Conservation (phyloP, 2,113 vertebrate genomes). For the Oryzias melastigma region DNA sequence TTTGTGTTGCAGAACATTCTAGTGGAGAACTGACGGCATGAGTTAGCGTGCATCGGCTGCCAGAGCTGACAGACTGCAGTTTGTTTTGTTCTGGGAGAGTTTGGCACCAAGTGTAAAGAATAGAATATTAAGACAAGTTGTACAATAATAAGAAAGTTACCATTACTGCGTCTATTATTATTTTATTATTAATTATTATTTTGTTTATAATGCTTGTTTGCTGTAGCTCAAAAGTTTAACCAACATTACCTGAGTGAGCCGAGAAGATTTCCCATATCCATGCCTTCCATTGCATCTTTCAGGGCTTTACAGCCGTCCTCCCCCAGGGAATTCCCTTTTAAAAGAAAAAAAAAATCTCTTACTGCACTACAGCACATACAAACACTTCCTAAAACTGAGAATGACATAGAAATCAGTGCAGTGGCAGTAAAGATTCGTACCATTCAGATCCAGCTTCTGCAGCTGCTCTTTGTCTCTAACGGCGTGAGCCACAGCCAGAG, state of each 20-base stretch:
- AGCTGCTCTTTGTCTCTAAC: slow-evolving; percentile 82
- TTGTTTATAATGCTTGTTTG: too few relatives aligned
- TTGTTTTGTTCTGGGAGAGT: too few relatives aligned
- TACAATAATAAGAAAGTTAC: too few relatives aligned
- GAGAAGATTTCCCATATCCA: slow-evolving; percentile 82
- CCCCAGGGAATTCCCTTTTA: slow-evolving; percentile 89
- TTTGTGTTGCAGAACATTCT: too few relatives aligned
- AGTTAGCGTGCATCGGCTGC: too few relatives aligned
- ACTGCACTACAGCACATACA: too few relatives aligned
- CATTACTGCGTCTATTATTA: too few relatives aligned
- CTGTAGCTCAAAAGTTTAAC: background rate
- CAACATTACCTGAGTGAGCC: slow-evolving; percentile 84
- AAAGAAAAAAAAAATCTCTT: background rate
- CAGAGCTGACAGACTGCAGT: too few relatives aligned
- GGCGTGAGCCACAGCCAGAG: slow-evolving; percentile 83
- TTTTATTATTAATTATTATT: too few relatives aligned
- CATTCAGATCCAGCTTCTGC: slow-evolving; percentile 93
- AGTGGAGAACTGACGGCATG: too few relatives aligned
- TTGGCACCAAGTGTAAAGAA: too few relatives aligned
- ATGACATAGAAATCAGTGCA: background rate
- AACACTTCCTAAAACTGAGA: background rate
- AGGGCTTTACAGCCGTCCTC: slow-evolving; percentile 89
- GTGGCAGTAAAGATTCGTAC: slow-evolving; percentile 62
- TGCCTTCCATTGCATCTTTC: slow-evolving; percentile 81
- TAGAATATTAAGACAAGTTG: too few relatives aligned